These are phyloP conservation scores for Castor canadensis DNA, from an alignment of 2,113 vertebrate species.

Conservation along the genomic window DNA sequence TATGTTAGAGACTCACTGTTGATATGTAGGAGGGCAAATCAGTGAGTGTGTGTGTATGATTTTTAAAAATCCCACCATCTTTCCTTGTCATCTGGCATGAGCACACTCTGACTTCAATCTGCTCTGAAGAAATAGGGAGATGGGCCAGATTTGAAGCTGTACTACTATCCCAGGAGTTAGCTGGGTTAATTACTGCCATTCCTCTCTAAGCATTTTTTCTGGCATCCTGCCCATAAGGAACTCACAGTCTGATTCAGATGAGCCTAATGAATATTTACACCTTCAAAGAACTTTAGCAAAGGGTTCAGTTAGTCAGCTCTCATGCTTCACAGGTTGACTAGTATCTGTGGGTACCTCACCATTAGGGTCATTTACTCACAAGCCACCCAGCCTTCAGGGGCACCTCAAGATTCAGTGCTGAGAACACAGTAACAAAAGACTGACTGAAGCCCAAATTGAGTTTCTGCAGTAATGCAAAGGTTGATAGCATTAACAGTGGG, in stretches of 20 bases:
- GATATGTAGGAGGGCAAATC: not conserved
- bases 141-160: too few relatives aligned
- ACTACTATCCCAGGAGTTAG: not conserved
- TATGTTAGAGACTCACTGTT: not conserved
- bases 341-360: not conserved
- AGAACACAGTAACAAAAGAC: not conserved
- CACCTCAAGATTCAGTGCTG: not conserved
- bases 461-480: slow-evolving; percentile 21
- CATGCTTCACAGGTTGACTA: not conserved
- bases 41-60: not conserved
- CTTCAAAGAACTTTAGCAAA: slow-evolving; percentile 36
- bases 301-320: not conserved
- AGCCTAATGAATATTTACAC: slow-evolving; percentile 56
- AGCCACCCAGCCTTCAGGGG: not conserved
- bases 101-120: not conserved
- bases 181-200: not conserved
- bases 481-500: slow-evolving; percentile 37
- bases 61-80: not conserved
- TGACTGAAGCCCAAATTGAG: not conserved
- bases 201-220: not conserved
- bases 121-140: not conserved
- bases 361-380: not conserved
- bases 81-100: not conserved
- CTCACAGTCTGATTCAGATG: slow-evolving; percentile 4
- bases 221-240: not conserved